Evolutionary conservation across 2,113 vertebrate genomes (phyloP).

Genomic region (Leucoraja erinaceus): DNA sequence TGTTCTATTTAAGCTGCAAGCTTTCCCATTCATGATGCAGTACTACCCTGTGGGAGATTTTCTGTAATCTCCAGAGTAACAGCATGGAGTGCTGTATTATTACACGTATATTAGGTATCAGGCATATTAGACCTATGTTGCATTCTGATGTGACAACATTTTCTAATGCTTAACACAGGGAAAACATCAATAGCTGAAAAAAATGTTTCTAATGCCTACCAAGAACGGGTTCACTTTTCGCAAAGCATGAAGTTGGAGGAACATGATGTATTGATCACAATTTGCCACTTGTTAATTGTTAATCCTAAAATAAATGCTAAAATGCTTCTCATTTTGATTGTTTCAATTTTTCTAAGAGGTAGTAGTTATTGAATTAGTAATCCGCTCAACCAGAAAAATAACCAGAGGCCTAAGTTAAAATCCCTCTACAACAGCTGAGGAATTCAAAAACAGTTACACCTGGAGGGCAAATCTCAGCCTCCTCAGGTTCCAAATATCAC

Average conservation of each 20-base stretch:
- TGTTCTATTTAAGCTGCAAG: neutral
- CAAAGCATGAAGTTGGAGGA: neutral
- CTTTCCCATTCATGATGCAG: neutral
- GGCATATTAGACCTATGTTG: neutral
- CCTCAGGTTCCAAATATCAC: too few relatives aligned
- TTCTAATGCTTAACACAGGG: neutral
- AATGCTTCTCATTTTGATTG: neutral
- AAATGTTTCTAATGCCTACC: neutral
- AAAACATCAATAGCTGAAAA: neutral
- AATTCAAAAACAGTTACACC: too few relatives aligned
- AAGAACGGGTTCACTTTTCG: neutral
- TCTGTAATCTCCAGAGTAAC: neutral
- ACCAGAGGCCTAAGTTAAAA: too few relatives aligned
- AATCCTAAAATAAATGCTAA: slow-evolving; percentile 2
- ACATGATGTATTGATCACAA: neutral
- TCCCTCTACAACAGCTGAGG: too few relatives aligned
- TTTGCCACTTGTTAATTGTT: neutral
- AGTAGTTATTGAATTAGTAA: too few relatives aligned
- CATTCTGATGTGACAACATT: neutral
- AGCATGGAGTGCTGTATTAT: neutral
- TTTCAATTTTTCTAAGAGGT: neutral
- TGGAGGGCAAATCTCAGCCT: too few relatives aligned
- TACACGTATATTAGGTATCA: neutral
- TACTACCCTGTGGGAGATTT: neutral
- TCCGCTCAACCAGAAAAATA: too few relatives aligned